Evolutionary conservation across 2,113 vertebrate species (phyloP).

Genomic region (Eurypyga helias): DNA sequence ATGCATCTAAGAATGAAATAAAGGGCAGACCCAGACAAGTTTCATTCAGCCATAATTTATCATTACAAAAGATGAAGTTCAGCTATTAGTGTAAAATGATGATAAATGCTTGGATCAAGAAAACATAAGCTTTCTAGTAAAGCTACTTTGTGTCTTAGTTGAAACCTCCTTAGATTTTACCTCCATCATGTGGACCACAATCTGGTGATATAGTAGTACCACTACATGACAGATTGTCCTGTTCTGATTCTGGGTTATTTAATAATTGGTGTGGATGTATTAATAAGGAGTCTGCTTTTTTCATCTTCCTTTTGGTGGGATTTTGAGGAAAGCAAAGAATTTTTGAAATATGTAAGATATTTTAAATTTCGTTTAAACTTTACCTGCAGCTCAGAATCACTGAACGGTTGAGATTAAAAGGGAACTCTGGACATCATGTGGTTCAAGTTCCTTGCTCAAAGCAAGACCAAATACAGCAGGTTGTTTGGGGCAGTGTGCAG

Average conservation of each 20-base stretch:
- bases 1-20: constrained; percentile 31
- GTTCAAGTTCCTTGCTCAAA: neutral
- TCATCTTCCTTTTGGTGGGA: neutral
- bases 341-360: neutral
- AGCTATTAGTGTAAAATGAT: constrained; percentile 36
- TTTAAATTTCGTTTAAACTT: neutral
- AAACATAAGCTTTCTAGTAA: constrained; percentile 64
- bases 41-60: constrained; percentile 44
- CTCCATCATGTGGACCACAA: neutral
- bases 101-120: constrained; percentile 27
- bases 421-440: neutral
- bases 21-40: constrained; percentile 4
- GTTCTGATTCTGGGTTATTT: neutral
- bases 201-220: neutral
- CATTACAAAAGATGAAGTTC: constrained; percentile 35
- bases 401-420: neutral
- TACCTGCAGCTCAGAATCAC: neutral
- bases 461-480: neutral
- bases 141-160: constrained; percentile 1
- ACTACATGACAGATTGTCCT: neutral
- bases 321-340: neutral
- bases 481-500: neutral
- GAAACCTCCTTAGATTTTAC: neutral
- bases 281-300: neutral
- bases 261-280: neutral